These are phyloP conservation scores for Penelope pileata DNA, from an alignment of 2,113 vertebrate species.

Conservation along the genomic window DNA sequence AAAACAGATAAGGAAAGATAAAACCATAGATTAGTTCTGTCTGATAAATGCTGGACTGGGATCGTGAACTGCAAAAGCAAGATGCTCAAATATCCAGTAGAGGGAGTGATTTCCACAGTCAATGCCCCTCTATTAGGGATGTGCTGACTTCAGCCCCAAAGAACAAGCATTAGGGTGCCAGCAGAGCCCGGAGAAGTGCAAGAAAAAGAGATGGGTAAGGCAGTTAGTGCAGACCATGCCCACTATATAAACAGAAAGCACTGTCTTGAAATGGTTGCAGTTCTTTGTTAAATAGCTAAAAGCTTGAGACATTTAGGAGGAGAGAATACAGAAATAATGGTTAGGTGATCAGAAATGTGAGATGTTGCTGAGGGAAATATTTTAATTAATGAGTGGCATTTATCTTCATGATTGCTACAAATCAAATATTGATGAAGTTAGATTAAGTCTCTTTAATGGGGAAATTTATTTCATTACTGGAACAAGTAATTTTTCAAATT, in stretches of 20 bases:
- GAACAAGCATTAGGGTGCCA: rapidly evolving
- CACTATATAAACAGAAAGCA: neutral
- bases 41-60: neutral
- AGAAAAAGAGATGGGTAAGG: neutral
- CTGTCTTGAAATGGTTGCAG: neutral
- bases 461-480: conserved; percentile 7
- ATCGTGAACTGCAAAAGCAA: neutral
- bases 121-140: neutral
- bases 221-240: neutral
- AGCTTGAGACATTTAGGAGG: neutral
- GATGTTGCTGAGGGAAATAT: neutral
- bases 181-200: neutral
- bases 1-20: neutral
- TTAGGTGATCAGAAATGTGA: neutral
- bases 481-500: neutral
- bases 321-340: neutral
- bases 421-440: conserved; percentile 37
- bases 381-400: conserved; percentile 17
- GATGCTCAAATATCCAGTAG: neutral
- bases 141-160: neutral
- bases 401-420: neutral
- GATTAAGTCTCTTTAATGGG: conserved; percentile 13
- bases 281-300: neutral
- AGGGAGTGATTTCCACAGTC: conserved; percentile 47
- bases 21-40: rapidly evolving